These are phyloP conservation scores for Solen grandis DNA, from an alignment of 1,140 invertebrate species.

Conservation along the genomic window DNA sequence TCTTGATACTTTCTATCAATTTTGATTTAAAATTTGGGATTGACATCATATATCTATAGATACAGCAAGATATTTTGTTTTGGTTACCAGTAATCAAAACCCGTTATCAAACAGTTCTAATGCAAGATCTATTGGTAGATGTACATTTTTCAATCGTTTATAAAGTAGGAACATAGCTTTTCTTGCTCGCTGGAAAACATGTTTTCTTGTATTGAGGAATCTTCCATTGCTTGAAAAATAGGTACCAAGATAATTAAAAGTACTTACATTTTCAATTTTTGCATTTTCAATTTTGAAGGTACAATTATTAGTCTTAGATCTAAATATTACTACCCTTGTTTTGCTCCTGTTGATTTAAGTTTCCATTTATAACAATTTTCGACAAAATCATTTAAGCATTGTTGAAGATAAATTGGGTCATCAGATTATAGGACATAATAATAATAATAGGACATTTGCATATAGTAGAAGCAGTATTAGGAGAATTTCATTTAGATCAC, in stretches of 20 bases:
- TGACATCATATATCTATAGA: too few species aligned
- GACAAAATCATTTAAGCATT: not conserved
- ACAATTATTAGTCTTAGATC: not conserved
- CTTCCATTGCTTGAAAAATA: not conserved
- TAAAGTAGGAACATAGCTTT: not conserved
- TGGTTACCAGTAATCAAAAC: slow-evolving; percentile 7
- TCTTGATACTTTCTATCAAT: too few species aligned
- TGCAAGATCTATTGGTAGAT: too few species aligned
- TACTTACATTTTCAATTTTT: not conserved
- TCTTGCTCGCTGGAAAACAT: too few species aligned
- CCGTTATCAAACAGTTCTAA: too few species aligned
- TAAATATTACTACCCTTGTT: not conserved
- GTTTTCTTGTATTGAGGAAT: slow-evolving; percentile 10
- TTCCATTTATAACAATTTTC: not conserved
- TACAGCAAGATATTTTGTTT: too few species aligned
- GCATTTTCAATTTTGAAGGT: not conserved
- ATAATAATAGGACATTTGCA: too few species aligned
- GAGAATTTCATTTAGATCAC: too few species aligned
- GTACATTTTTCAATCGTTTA: not conserved
- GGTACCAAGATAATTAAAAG: not conserved
- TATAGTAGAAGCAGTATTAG: not conserved
- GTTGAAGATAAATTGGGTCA: not conserved
- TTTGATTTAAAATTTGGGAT: too few species aligned
- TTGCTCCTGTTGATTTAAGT: too few species aligned
- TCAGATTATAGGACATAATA: not conserved